phyloP scores from a whole-genome alignment of 2,797 vertebrate species.

The Martes flavigula region DNA sequence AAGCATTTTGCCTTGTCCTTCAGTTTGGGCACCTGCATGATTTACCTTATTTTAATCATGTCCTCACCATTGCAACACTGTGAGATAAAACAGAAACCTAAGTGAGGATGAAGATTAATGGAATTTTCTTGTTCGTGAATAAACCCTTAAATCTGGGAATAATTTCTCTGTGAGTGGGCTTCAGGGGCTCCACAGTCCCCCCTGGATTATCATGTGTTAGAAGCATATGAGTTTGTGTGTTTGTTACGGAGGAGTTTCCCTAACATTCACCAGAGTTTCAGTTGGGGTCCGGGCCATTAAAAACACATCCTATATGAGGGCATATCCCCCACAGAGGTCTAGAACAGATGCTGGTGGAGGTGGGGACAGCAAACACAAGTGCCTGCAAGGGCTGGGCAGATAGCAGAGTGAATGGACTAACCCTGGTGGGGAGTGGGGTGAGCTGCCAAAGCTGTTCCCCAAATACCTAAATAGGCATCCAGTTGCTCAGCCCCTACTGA shows the following conservation, averaged over 20 bases:
- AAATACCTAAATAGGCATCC: background rate
- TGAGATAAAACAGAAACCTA: background rate
- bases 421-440: background rate
- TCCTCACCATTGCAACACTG: background rate
- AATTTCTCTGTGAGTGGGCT: background rate
- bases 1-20: background rate
- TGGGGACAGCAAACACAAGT: background rate
- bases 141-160: background rate
- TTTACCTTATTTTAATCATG: background rate
- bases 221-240: background rate
- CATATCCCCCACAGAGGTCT: background rate
- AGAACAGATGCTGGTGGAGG: background rate
- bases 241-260: background rate
- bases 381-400: background rate
- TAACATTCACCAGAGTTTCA: background rate
- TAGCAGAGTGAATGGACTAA: background rate
- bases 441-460: fast-evolving
- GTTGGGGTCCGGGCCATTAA: background rate
- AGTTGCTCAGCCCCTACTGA: background rate
- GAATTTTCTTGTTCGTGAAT: background rate
- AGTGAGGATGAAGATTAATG: background rate
- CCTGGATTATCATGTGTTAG: background rate
- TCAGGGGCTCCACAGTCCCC: background rate
- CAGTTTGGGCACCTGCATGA: background rate
- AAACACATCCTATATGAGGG: background rate